phyloP scores from a whole-genome alignment of 1,140 invertebrate genomes.

The Bombus waltoni region DNA sequence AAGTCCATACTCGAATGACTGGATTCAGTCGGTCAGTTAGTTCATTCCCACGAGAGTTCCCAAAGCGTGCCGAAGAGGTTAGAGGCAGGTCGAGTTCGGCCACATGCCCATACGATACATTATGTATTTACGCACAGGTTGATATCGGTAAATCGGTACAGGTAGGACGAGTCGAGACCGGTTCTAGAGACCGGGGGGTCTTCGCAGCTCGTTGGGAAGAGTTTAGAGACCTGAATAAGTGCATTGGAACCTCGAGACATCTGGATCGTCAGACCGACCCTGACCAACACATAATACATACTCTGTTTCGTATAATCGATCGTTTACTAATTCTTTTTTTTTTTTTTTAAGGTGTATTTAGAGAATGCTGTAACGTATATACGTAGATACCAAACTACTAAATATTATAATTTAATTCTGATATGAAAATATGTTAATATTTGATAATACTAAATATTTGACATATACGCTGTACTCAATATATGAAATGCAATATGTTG shows the following conservation, averaged over 20 bases:
- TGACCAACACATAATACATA: constrained; percentile 30
- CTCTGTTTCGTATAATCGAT: constrained; percentile 22
- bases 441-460: neutral
- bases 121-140: constrained; percentile 41
- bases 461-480: neutral
- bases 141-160: constrained; percentile 51
- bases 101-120: constrained; percentile 16
- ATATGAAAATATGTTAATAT: neutral
- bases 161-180: constrained; percentile 31
- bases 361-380: too few species aligned
- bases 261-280: constrained; percentile 24
- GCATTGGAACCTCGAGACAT: constrained; percentile 34
- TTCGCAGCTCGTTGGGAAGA: neutral
- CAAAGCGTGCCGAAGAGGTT: constrained; percentile 25
- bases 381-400: neutral
- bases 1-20: constrained; percentile 1
- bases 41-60: constrained; percentile 23
- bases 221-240: constrained; percentile 53
- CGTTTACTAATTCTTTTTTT: neutral
- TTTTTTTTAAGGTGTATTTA: too few species aligned
- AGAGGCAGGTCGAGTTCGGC: neutral
- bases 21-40: constrained; percentile 5
- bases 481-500: neutral
- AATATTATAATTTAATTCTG: neutral
- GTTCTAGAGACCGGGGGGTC: constrained; percentile 39